phyloP scores from a whole-genome alignment of 2,113 vertebrate genomes.

The Grammomys surdaster region DNA sequence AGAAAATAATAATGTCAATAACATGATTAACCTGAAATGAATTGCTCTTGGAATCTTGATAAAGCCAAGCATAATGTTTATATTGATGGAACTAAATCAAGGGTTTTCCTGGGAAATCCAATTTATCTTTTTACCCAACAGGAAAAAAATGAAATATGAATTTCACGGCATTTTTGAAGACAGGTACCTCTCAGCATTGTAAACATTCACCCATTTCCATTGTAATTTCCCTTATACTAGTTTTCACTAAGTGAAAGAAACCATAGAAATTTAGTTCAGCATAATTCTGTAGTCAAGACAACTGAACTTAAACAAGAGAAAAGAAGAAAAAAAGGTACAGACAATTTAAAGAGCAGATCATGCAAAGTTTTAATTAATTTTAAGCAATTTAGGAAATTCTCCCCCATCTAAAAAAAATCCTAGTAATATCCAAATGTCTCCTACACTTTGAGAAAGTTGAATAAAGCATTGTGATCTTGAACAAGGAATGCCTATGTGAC shows the following conservation, averaged over 20 bases:
- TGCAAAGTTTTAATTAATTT: background rate
- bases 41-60: conserved; percentile 36
- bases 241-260: conserved; percentile 37
- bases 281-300: background rate
- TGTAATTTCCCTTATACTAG: conserved; percentile 34
- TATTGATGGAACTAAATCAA: conserved; percentile 42
- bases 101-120: background rate
- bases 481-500: conserved; percentile 32
- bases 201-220: background rate
- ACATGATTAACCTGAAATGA: conserved; percentile 41
- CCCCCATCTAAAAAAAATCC: background rate
- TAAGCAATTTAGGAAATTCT: background rate
- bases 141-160: background rate
- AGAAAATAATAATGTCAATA: conserved; percentile 52
- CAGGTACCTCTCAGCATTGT: background rate
- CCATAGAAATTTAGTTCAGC: background rate
- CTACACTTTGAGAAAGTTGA: background rate
- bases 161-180: conserved; percentile 36
- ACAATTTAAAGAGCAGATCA: background rate
- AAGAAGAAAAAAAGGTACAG: background rate
- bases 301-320: background rate
- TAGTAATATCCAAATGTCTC: conserved; percentile 10
- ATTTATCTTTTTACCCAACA: background rate
- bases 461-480: conserved; percentile 11
- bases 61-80: conserved; percentile 42